A percentile compares a stretch with the other conserved stretches of the same genome.
Evolutionary conservation across 2,113 vertebrate species (phyloP).

Genomic region (Poeciliopsis turrubarensis): DNA sequence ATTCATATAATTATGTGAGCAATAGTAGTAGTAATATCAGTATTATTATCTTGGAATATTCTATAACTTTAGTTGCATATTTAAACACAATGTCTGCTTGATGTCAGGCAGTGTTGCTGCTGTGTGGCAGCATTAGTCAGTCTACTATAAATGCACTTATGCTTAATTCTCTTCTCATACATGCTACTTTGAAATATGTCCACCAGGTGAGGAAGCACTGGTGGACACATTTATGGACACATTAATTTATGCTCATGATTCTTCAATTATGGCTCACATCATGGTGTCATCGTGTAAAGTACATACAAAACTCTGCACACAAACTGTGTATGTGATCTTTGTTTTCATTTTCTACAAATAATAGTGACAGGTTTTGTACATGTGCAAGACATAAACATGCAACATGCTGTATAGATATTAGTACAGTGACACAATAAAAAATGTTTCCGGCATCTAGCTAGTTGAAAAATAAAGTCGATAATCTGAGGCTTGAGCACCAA

Average conservation of each 20-base stretch:
- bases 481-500: too few relatives aligned
- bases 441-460: too few relatives aligned
- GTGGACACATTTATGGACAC: conserved; percentile 2
- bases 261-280: conserved; percentile 19
- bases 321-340: background rate
- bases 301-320: background rate
- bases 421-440: too few relatives aligned
- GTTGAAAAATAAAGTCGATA: too few relatives aligned
- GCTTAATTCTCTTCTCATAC: conserved; percentile 5
- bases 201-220: conserved; percentile 18
- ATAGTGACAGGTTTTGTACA: background rate
- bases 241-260: conserved; percentile 37
- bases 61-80: background rate
- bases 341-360: too few relatives aligned
- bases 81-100: conserved; percentile 1
- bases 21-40: too few relatives aligned
- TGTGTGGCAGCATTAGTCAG: conserved; percentile 12
- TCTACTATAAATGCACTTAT: conserved; percentile 8
- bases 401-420: too few relatives aligned
- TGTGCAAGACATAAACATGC: too few relatives aligned
- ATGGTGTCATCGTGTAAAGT: conserved; percentile 3
- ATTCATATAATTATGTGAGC: too few relatives aligned
- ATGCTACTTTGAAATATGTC: conserved; percentile 17
- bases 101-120: background rate
- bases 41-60: too few relatives aligned